Base-by-base conservation (phyloP, 2,888 invertebrate genomes). In the Cephus pulcher region DNA sequence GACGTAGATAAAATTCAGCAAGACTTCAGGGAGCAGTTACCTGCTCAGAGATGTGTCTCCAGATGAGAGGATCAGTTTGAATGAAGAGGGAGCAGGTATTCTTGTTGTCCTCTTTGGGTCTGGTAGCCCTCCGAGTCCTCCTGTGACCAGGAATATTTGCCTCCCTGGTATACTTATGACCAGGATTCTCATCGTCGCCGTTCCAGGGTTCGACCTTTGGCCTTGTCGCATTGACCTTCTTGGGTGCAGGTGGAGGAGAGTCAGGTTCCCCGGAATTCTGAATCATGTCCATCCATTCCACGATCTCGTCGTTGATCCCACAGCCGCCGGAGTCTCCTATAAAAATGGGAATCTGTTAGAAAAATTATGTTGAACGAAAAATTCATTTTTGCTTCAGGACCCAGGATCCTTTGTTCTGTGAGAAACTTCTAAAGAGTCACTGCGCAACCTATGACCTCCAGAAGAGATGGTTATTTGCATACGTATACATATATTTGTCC, bases 11-110 rank as follows among this genome's bases (percentile, higher is more conserved):
- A 12, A 40, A 6, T 3, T 30, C 33, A 11, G 15, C 40, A 79
- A n/a, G 35, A 32, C 76, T 79, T 73, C 73, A 11, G 71, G 34
- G 30, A 30, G 56, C 56, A 56, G 93, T 93, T 92, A 97, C 97
- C 93, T 97, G 97, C 79, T 93, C 96, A 86, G 96, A 94, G 88
- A 99, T 97, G 91, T 98, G 98, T 89, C 96, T 95, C 98, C 99
- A 99, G 91, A 99, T 96, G 85, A 98, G 95, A 84, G 99, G 99
- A 93, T 99, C 99, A 34, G 99, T 99, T 93, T 99, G 98, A 92
- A 99, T 97, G 92, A 96, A 99, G 84, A 99, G 94, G 78, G 98
- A 97, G 92, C 99, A 99, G 79, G 98, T 97, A 92, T 97, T 97
- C 86, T 95, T 95, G 89, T 95, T 95, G 90, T 96, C 95, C 86